These are phyloP conservation scores for Rhea pennata DNA, from an alignment of 2,113 vertebrate species.

Conservation along the genomic window DNA sequence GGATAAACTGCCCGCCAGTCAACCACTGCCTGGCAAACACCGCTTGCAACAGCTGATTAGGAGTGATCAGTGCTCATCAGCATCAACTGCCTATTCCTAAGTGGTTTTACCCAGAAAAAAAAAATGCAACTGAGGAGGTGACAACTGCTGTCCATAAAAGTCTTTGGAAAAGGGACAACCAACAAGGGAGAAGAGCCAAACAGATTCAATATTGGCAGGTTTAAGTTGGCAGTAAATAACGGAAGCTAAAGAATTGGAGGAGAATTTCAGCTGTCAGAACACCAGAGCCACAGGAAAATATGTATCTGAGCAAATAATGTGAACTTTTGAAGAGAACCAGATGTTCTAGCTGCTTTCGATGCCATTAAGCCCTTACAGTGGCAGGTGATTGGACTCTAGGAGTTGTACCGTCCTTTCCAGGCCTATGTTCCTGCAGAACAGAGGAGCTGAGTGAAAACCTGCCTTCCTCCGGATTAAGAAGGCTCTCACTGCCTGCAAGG, in stretches of 20 bases:
- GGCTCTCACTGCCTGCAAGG: neutral
- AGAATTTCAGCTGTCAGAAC: neutral
- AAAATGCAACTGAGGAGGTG: neutral
- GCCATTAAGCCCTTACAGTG: too few species aligned
- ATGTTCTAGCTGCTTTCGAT: neutral
- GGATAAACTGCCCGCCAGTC: neutral
- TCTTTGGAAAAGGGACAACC: neutral
- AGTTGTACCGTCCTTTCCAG: neutral
- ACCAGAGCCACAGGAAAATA: rapidly evolving
- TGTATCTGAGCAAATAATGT: neutral
- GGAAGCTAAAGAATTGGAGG: rapidly evolving
- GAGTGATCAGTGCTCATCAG: neutral
- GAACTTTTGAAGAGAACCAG: neutral
- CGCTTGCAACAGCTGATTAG: neutral
- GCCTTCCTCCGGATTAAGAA: rapidly evolving
- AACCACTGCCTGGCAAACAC: neutral
- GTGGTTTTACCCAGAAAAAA: neutral
- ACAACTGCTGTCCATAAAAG: neutral
- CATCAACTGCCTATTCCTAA: neutral
- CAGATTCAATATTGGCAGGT: neutral
- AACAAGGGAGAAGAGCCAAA: neutral
- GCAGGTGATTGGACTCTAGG: neutral
- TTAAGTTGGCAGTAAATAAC: neutral
- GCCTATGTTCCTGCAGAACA: neutral
- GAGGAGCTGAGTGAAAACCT: neutral